Evolutionary conservation across 2,113 vertebrate genomes (phyloP).

Genomic region (Ceratotherium simum): DNA sequence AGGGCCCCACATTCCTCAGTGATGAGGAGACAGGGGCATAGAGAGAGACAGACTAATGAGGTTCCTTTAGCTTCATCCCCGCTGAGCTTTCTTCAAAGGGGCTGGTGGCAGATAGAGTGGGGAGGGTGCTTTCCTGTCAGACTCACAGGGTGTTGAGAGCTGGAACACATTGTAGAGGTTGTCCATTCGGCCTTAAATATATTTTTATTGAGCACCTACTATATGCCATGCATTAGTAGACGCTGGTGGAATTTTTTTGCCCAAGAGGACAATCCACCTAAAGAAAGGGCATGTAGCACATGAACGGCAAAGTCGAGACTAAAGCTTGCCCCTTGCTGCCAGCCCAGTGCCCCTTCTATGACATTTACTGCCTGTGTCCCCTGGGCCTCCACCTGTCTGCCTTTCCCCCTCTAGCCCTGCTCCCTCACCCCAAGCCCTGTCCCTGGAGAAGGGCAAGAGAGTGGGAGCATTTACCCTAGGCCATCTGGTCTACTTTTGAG

Average conservation of each 20-base stretch:
- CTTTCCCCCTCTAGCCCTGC: neutral
- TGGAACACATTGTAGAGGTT: neutral
- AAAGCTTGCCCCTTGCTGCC: neutral
- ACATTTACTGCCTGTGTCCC: neutral
- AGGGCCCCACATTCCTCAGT: conserved; percentile 19
- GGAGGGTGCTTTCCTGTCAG: neutral
- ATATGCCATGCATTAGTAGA: neutral
- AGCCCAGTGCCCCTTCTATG: neutral
- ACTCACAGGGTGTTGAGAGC: neutral
- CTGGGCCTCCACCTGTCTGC: neutral
- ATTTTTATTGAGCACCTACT: neutral
- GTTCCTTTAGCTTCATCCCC: conserved; percentile 49
- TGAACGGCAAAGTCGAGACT: neutral
- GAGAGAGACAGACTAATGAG: neutral
- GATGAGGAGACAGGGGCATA: neutral
- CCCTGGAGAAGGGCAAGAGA: neutral
- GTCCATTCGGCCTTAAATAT: neutral
- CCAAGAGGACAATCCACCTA: neutral
- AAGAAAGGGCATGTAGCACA: neutral
- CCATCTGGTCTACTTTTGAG: neutral
- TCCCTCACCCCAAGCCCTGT: neutral
- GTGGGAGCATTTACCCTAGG: neutral
- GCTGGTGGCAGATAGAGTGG: neutral
- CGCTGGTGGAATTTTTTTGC: neutral
- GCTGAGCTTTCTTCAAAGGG: neutral